Conservation (phyloP, 2,888 invertebrate genomes). For the Phymatocera aterrima region DNA sequence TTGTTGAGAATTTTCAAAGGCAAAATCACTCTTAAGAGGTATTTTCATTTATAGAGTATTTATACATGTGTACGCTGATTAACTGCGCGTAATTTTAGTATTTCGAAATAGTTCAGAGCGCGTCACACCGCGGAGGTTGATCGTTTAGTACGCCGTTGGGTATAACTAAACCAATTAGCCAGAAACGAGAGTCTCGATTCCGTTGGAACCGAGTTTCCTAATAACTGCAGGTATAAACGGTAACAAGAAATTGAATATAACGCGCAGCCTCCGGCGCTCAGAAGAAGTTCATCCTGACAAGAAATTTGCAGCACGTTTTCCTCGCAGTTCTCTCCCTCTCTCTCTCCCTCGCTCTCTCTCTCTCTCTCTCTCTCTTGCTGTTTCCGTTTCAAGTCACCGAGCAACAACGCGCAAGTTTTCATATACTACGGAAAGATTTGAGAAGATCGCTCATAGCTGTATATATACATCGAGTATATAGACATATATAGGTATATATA, state of each 20-base stretch:
- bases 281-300: constrained; percentile 24
- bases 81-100: neutral
- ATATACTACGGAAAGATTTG: neutral
- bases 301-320: constrained; percentile 28
- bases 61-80: neutral
- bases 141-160: neutral
- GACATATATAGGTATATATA: no score
- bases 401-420: neutral
- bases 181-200: constrained; percentile 18
- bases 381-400: no score
- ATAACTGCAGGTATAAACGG: constrained; percentile 21
- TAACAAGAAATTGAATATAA: constrained; percentile 31
- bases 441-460: neutral
- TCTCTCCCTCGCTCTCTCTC: neutral
- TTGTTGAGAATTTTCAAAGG: constrained; percentile 54
- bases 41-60: neutral
- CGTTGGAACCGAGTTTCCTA: constrained; percentile 10
- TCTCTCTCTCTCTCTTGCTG: neutral
- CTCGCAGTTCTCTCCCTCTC: neutral
- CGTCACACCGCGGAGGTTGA: neutral
- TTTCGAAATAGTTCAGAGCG: neutral
- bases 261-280: neutral
- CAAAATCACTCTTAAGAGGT: constrained; percentile 31
- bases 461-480: no score
- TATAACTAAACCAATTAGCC: neutral